Base-by-base conservation (phyloP, 92 coral and sea anemone species). In the Porites lobata region DNA sequence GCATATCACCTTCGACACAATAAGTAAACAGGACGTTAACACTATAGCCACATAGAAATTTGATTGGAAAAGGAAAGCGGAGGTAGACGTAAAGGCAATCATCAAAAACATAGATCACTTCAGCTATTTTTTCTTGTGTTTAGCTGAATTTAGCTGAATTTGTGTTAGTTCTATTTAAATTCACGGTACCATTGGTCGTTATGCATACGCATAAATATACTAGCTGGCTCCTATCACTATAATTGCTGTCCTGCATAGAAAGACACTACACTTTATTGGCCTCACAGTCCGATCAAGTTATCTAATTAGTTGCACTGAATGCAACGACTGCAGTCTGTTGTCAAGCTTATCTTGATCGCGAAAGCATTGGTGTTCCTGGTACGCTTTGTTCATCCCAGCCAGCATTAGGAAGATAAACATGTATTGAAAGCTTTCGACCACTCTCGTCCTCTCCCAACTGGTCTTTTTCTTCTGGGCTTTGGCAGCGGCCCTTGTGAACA, bases 371-470 rank as follows among this genome's bases (percentile, higher is more conserved):
- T 8, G 78, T 76, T 9, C 77, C 56, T 0, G 88, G 83, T 2
- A 76, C 10, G 21, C 65, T 71, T 72, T 87, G 87, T 56, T 47
- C 85, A 17, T 77, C 84, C 89, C 89, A 85, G 4, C 89, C 89
- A 52, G 84, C 90, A 82, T 95, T 95, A 21, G 98, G 98, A 52
- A 95, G 80, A 85, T 95, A 95, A 43, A 95, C 96, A 69, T 95
- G 98, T 79, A 95, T 95, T 9, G 98, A 93, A 7, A 95, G 83
- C 77, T 81, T 93, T 82, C 95, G 74, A 1, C 98, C 94, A 57
- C 87, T 87, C 13, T 95, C 96, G n/a, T 86, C 85, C 43, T 93
- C 86, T 29, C 79, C 86, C 67, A 88, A 58, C 29, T 79, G 70
- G 12, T 81, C 80, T 43, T 72, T 83, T 22, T 86, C 82, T 32